These are phyloP conservation scores for Drosophila nigricruria DNA, from an alignment of 2,888 invertebrate species.

Conservation along the genomic window DNA sequence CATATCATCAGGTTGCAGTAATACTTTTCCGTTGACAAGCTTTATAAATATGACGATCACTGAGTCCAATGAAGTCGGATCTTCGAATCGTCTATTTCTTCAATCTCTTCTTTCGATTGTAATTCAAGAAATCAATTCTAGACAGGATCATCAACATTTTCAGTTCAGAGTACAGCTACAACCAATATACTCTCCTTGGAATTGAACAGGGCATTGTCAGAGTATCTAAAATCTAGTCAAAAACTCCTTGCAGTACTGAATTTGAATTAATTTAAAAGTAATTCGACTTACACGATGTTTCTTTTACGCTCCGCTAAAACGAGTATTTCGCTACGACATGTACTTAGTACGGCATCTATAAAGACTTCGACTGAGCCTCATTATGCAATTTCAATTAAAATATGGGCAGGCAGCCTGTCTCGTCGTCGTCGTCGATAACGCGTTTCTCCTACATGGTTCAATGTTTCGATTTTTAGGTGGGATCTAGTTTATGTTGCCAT, in stretches of 20 bases:
- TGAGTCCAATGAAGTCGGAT: no score
- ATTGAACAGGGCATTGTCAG: neutral
- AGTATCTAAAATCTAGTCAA: neutral
- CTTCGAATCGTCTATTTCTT: no score
- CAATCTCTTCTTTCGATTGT: neutral
- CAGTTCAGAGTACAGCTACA: neutral
- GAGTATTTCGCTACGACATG: neutral
- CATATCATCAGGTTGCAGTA: no score
- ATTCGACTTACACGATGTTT: neutral
- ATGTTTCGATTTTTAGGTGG: constrained; percentile 43
- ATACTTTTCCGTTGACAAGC: no score
- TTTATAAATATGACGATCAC: no score
- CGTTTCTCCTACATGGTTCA: constrained; percentile 54
- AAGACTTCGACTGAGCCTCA: constrained; percentile 6
- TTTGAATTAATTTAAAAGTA: constrained; percentile 22
- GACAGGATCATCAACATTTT: neutral
- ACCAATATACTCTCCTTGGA: neutral
- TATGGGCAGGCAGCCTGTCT: constrained; percentile 18
- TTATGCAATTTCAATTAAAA: constrained; percentile 55
- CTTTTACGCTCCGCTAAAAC: neutral
- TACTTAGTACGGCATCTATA: constrained; percentile 7
- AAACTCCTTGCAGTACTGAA: neutral
- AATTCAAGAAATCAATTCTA: neutral
- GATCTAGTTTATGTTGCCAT: constrained; percentile 37
- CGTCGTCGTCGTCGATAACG: neutral